phyloP scores from a whole-genome alignment of 2,113 vertebrate genomes.

The Paradisaea rubra region DNA sequence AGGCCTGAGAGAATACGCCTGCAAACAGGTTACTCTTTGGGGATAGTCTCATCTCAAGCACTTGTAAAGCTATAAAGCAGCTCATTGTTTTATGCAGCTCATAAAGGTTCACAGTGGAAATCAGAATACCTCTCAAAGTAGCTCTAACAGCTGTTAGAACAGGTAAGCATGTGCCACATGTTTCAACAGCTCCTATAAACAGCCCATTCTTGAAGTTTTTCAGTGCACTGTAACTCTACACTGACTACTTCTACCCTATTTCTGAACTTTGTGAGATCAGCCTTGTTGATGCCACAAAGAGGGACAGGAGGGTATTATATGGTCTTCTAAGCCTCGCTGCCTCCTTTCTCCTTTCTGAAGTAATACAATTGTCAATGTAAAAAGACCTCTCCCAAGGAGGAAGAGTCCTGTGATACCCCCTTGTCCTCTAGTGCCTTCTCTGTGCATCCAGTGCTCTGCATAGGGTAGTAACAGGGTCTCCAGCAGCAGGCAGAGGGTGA shows the following conservation, averaged over 20 bases:
- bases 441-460: not conserved
- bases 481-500: not conserved
- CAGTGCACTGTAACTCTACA: not conserved
- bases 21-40: not conserved
- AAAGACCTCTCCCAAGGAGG: not conserved
- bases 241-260: not conserved
- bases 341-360: not conserved
- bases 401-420: not conserved
- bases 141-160: not conserved
- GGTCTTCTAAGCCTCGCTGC: not conserved
- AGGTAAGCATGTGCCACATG: not conserved
- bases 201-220: not conserved
- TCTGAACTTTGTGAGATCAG: not conserved
- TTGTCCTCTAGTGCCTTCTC: not conserved
- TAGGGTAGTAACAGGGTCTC: not conserved
- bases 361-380: not conserved
- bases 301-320: not conserved
- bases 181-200: not conserved
- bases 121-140: not conserved
- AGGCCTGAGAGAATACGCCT: not conserved
- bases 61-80: not conserved
- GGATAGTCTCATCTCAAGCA: not conserved
- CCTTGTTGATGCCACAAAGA: not conserved
- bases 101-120: not conserved
- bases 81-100: not conserved